phyloP scores from a whole-genome alignment of 2,888 invertebrate species.

The Plebejus melissa region DNA sequence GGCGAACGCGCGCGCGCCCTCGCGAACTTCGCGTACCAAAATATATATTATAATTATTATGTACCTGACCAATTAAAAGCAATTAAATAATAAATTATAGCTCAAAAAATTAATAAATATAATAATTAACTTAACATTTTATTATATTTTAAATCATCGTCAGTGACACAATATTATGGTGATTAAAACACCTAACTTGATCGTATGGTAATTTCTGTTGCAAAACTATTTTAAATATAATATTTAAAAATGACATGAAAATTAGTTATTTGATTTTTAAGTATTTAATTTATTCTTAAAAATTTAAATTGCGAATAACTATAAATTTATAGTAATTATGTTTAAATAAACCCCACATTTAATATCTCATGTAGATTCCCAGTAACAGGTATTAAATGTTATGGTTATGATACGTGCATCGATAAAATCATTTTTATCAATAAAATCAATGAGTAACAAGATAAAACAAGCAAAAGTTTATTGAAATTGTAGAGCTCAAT shows the following conservation, averaged over 20 bases:
- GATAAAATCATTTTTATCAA: constrained; percentile 19
- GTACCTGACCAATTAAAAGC: not conserved
- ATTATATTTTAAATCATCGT: not conserved
- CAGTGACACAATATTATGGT: not conserved
- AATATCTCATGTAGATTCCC: too few relatives aligned
- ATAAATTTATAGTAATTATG: too few relatives aligned
- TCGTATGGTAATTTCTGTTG: too few relatives aligned
- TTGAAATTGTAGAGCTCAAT: not conserved
- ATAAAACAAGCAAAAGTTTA: not conserved
- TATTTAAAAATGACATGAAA: not conserved
- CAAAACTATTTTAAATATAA: too few relatives aligned
- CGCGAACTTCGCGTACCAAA: not conserved
- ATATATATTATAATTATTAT: too few relatives aligned
- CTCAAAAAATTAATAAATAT: too few relatives aligned
- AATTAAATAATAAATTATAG: not conserved
- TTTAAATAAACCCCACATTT: too few relatives aligned
- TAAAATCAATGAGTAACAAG: constrained; percentile 25
- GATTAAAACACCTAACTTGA: not conserved
- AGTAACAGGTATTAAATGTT: not conserved
- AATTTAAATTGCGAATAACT: too few relatives aligned
- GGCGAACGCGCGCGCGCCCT: constrained; percentile 37
- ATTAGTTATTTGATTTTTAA: too few relatives aligned
- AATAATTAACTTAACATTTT: too few relatives aligned
- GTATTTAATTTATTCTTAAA: too few relatives aligned
- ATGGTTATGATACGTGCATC: not conserved